Percentiles rank a stretch among this genome's conserved stretches.
Conservation (phyloP, 53 echinoderm and acorn worm genomes). For the Patiria pectinifera region DNA sequence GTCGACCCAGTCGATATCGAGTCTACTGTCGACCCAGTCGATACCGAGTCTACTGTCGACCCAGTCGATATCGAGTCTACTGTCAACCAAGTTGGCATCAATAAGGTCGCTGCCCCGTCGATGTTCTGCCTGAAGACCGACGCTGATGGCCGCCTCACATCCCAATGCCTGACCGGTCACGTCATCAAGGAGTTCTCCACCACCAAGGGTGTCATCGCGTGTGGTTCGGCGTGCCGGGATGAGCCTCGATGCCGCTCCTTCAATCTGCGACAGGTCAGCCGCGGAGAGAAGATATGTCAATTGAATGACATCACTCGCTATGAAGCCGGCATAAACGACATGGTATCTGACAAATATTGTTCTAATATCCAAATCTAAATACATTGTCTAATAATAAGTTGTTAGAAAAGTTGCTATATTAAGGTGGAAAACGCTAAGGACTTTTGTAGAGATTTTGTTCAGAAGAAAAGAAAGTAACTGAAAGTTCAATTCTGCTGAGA, state of each 20-base stretch:
- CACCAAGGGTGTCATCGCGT: slow-evolving; percentile 22
- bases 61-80: background rate
- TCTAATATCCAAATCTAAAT: background rate
- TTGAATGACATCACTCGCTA: background rate
- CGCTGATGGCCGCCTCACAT: slow-evolving; percentile 1
- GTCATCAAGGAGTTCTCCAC: slow-evolving; percentile 37
- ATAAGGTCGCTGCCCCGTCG: background rate
- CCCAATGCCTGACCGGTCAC: slow-evolving; percentile 25
- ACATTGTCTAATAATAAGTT: background rate
- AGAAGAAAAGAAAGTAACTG: too few relatives aligned
- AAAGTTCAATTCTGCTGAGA: too few relatives aligned
- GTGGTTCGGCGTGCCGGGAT: slow-evolving; percentile 23
- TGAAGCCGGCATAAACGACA: background rate
- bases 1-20: background rate
- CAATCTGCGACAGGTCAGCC: slow-evolving; percentile 7
- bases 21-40: background rate
- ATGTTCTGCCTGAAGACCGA: slow-evolving; percentile 13
- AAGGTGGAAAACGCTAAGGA: too few relatives aligned
- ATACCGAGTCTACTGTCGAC: background rate
- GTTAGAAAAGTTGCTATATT: too few relatives aligned
- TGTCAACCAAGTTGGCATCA: background rate
- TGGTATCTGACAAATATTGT: background rate
- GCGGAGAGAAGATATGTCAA: background rate
- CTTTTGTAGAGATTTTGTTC: too few relatives aligned
- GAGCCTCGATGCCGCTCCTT: slow-evolving; percentile 30